Evolutionary conservation across 1,140 invertebrate genomes (phyloP).

Genomic region (Macrotrachela quadricornifera): DNA sequence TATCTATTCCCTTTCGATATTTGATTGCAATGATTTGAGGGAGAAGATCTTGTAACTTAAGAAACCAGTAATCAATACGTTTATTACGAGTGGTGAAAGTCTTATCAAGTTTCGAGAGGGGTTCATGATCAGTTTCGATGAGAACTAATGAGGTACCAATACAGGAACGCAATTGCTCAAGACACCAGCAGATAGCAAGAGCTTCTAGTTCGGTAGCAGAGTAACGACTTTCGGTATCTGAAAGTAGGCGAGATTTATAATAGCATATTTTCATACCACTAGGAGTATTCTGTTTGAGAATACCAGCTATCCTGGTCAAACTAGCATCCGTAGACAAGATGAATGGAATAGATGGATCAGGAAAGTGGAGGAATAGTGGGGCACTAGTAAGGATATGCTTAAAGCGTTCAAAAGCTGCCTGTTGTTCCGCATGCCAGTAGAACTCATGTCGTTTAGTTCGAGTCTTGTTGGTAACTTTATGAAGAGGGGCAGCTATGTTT

Average conservation of each 20-base stretch:
- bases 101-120: too few species aligned
- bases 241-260: conserved; percentile 1
- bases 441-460: background rate
- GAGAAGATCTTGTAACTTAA: too few species aligned
- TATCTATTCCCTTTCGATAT: too few species aligned
- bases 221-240: conserved; percentile 11
- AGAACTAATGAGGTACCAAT: too few species aligned
- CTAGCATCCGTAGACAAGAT: conserved; percentile 12
- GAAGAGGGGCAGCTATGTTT: conserved; percentile 13
- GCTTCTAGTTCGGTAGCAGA: conserved; percentile 13
- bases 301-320: conserved; percentile 10
- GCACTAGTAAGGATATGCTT: conserved; percentile 9
- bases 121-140: too few species aligned
- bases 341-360: conserved; percentile 10
- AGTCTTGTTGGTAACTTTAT: conserved; percentile 9
- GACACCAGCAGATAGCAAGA: conserved; percentile 10
- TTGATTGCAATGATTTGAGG: too few species aligned
- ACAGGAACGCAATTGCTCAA: too few species aligned
- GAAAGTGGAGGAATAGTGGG: conserved; percentile 9
- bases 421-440: background rate
- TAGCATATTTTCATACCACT: background rate
- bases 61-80: too few species aligned
- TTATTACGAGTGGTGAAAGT: too few species aligned
- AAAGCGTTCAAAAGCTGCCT: conserved; percentile 10
- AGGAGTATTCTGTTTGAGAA: conserved; percentile 12